Base-by-base conservation (phyloP, 2,888 invertebrate species). In the Ochropacha duplaris region DNA sequence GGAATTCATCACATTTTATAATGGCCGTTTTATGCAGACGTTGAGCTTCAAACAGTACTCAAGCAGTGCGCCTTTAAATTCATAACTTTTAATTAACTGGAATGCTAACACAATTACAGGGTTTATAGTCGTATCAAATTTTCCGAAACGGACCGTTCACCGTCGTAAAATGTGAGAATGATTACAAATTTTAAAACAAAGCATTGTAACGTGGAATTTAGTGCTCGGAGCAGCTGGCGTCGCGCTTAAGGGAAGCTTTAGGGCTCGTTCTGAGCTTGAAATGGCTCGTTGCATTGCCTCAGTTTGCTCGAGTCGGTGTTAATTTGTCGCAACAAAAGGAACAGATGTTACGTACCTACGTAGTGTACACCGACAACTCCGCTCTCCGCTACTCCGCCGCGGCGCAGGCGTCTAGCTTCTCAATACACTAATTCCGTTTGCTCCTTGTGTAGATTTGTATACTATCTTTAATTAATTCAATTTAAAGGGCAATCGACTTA, bases 111-210 rank as follows among this genome's bases (percentile, higher is more conserved):
- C 88, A 90, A 91, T 92, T 88, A 90, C 88, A 87, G 88, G 84
- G 81, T 90, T 92, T 90, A 92, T 89, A 84, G 90, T 87, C 85
- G 89, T 89, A 91, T 92, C 90, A 91, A 91, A 92, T 90, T 90
- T 89, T 89, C 89, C 84, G 87, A 88, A 90, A 90, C 89, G 91
- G 91, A 88, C 90, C 87, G 86, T 88, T 87, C 87, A 80, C 81
- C 83, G 83, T 90, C 91, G 87, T 92, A 92, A 92, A 92, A 88
- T 92, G 90, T 90, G 88, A 87, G 90, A 92, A 91, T 90, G 89
- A 91, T 92, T 91, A 90, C 90, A 90, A 92, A 91, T 90, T 91
- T 90, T 92, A 90, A 91, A 91, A 90, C 88, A 88, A 87, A 89
- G 88, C 87, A 86, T 87, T 88, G 89, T 89, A 87, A 87, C 86